A percentile compares a stretch with the other conserved stretches of the same genome.
phyloP scores from a whole-genome alignment of 64 coral and sea anemone genomes.

The Actinia tenebrosa region DNA sequence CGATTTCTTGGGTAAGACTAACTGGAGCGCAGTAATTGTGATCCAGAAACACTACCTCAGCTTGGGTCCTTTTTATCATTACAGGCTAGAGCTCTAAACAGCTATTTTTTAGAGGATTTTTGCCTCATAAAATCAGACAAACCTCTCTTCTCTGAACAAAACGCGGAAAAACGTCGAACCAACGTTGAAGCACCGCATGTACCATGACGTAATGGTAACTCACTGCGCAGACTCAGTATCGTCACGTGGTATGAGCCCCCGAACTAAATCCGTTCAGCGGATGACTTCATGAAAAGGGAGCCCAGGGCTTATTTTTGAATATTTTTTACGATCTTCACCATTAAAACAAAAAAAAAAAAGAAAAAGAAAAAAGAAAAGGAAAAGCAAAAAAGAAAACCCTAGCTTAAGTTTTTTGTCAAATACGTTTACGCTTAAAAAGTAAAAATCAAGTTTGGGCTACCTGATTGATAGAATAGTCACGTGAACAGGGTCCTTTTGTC shows the following conservation, averaged over 20 bases:
- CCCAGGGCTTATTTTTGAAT: too few species aligned
- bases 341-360: too few species aligned
- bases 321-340: too few species aligned
- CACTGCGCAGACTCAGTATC: conserved; percentile 7
- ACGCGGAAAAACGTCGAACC: conserved; percentile 2
- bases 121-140: background rate
- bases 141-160: background rate
- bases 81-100: background rate
- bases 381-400: too few species aligned
- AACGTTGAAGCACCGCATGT: background rate
- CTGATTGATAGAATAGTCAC: too few species aligned
- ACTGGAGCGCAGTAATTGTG: conserved; percentile 7
- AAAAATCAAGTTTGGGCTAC: too few species aligned
- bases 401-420: too few species aligned
- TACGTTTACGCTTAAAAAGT: too few species aligned
- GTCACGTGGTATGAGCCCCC: background rate
- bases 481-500: too few species aligned
- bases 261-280: background rate
- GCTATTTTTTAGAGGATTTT: background rate
- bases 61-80: background rate
- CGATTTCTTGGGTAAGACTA: background rate
- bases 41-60: conserved; percentile 5
- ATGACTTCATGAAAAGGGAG: background rate
- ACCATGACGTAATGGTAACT: background rate
- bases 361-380: too few species aligned